Evolutionary conservation across 2,888 invertebrate genomes (phyloP), one percentile per base, ranked within the genome.

Genomic region (Shargacucullia verbasci): DNA sequence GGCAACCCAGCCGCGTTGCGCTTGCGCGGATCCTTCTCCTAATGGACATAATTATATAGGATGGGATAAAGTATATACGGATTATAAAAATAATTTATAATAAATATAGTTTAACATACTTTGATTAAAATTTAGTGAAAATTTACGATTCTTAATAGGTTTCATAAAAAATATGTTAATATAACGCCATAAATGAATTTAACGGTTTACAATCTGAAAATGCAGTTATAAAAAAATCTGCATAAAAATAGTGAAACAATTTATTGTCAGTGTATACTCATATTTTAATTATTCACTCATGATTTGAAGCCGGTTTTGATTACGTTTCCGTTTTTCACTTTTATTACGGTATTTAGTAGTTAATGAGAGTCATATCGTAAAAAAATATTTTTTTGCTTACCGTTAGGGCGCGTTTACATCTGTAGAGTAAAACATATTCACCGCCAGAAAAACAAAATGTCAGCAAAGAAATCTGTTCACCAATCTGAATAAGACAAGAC

Each of bases 311-410:
- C 8, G 14, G 39, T 37, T 56, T 31, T 61, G 56, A 56, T 67
- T 61, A 67, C 64, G 48, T 49, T 60, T 49, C 25, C 45, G 55
- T 55, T 67, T 61, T 60, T 50, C 59, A 31, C 15, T 70, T 72
- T 70, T 73, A 73, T 49, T 49, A 53, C 68, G 49, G 49, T 44
- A 54, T 67, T 57, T 64, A 49, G 54, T 58, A 53, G 13, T 29
- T 72, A 72, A 72, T 68, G 71, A 64, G 68, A 40, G 58, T 73
- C 54, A 70, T 64, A 47, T 68, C 73, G 64, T 73, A 73, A 73
- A 72, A 70, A 35, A 44, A 52, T 55, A 61, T 70, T 69, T 73
- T 71, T 64, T 45, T 52, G 44, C 49, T 44, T 34, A 15, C 31
- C 55, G 44, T 58, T 62, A 63, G 20, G 20, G 20, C 20, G 20